Evolutionary conservation across 2,888 invertebrate genomes (phyloP), one percentile per base, ranked within the genome.

Genomic region (Dione juno): DNA sequence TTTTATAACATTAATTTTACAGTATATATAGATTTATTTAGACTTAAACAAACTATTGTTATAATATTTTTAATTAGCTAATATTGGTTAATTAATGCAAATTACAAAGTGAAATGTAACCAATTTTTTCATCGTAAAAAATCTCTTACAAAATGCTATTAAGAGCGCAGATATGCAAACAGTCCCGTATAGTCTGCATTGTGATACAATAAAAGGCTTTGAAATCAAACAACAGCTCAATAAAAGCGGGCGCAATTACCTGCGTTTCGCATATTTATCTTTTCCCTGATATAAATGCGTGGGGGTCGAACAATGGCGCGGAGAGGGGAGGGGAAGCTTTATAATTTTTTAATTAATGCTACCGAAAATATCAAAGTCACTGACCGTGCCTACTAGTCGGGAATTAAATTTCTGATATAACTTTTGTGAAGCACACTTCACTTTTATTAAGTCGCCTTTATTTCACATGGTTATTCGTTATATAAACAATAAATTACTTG

Each of bases 321-420:
- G 77, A 74, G 79, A 76, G 77, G 73, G 78, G 74, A 81, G 81
- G 81, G 85, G 89, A 89, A 91, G 92, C 92, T 91, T 90, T 91
- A 92, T 92, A 92, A 89, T 92, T 93, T 93, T 93, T 93, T 93
- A 93, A 93, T 93, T 93, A 93, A 93, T 91, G 79, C 87, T 83
- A 85, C 84, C 85, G 88, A 89, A 93, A 93, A 93, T 92, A 93
- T 93, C 92, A 92, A 93, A 93, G 93, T 93, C 93, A 93, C 88
- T 84, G 87, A 80, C 78, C 81, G 81, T 80, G 81, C 81, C 82
- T 80, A 82, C 85, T 90, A 89, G 89, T 88, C 83, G 85, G 81
- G 84, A 88, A 85, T 89, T 88, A 85, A 86, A 84, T 82, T 74
- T 86, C 86, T 85, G 80, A 84, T 85, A 83, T 84, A 85, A 84